A percentile compares a stretch with the other conserved stretches of the same genome.
These are phyloP conservation scores for Rhinichthys klamathensis DNA, from an alignment of 2,113 vertebrate genomes.

Conservation along the genomic window DNA sequence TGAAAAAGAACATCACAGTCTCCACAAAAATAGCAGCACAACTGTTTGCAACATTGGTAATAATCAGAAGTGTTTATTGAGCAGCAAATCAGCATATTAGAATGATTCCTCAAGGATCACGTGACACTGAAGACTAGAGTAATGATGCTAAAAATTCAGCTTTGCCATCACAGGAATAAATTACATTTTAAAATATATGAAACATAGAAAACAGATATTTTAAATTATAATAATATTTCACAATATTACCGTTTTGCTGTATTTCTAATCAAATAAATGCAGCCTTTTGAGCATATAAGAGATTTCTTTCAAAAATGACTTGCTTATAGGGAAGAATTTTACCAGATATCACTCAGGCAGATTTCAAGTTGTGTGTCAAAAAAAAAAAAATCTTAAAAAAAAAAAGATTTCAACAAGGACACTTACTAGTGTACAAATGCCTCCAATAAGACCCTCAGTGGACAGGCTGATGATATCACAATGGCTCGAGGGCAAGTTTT, in stretches of 20 bases:
- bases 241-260: background rate
- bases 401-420: slow-evolving; percentile 5
- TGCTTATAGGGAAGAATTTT: background rate
- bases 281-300: too few relatives aligned
- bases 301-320: too few relatives aligned
- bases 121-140: background rate
- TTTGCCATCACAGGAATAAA: background rate
- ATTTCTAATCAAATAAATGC: background rate
- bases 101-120: background rate
- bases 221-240: background rate
- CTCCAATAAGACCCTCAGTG: slow-evolving; percentile 3
- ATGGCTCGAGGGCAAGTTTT: slow-evolving; percentile 6
- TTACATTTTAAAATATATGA: background rate
- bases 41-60: background rate
- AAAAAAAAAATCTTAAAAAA: background rate
- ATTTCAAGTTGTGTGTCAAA: background rate
- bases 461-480: background rate
- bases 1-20: background rate
- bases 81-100: background rate
- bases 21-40: background rate
- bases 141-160: background rate
- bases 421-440: slow-evolving; percentile 17
- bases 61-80: background rate
- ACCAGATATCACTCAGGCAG: background rate
- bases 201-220: background rate